Conservation (phyloP, 2,797 vertebrate species). For the Enteromius fasciolatus region DNA sequence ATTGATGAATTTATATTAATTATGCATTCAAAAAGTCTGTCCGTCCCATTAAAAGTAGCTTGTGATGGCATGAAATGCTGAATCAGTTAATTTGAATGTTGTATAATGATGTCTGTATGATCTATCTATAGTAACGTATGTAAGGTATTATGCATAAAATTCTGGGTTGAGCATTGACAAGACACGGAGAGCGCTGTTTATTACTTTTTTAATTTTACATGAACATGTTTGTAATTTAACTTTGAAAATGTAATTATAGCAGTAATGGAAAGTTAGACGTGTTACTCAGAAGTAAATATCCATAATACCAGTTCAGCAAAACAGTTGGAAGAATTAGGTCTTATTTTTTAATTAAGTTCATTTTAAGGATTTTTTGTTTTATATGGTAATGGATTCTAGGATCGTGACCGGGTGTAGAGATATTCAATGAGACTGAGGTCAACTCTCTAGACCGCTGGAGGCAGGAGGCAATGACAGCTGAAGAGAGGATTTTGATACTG, state of each 20-base stretch:
- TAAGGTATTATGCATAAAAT: not conserved
- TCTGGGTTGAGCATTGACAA: not conserved
- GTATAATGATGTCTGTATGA: not conserved
- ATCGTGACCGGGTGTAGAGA: not conserved
- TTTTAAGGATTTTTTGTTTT: not conserved
- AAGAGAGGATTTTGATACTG: not conserved
- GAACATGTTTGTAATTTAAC: not conserved
- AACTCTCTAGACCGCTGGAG: not conserved
- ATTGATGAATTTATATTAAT: not conserved
- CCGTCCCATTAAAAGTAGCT: not conserved
- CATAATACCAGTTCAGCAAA: not conserved
- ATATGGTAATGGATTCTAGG: not conserved
- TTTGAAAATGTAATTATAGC: not conserved
- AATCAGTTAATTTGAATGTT: not conserved
- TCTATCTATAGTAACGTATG: not conserved
- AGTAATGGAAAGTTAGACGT: not conserved
- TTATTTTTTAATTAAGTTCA: not conserved
- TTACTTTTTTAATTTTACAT: no score
- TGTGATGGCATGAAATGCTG: not conserved
- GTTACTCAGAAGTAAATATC: not conserved
- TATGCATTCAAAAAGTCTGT: not conserved
- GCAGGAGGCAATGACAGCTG: not conserved
- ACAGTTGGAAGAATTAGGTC: not conserved
- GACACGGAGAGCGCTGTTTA: not conserved
- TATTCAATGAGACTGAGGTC: not conserved